Evolutionary conservation across 2,113 vertebrate species (phyloP).

Genomic region (Ceyx melanurus): DNA sequence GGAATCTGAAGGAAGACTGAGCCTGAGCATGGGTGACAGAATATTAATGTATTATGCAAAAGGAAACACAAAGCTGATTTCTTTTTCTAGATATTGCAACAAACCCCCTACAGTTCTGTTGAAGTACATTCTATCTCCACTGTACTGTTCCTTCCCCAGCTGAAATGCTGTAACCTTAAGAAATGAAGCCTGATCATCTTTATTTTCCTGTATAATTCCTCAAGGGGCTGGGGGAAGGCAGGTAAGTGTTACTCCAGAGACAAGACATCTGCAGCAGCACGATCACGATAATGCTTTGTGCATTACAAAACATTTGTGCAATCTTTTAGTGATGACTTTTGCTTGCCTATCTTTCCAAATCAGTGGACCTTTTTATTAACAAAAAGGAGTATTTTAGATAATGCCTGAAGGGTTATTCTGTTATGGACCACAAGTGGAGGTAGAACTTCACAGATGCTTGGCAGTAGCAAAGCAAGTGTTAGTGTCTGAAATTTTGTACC

Average conservation of each 20-base stretch:
- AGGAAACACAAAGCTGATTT: neutral
- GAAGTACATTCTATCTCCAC: neutral
- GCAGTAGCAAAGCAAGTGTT: neutral
- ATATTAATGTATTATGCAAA: constrained; percentile 17
- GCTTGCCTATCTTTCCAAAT: neutral
- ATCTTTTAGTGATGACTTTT: neutral
- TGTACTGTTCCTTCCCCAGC: neutral
- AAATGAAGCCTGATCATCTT: neutral
- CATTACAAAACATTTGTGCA: too few relatives aligned
- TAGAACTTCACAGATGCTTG: neutral
- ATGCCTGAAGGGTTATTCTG: neutral
- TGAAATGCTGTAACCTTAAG: neutral
- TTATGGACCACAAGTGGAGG: neutral
- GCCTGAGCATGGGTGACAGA: neutral
- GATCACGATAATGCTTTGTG: neutral
- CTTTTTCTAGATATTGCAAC: neutral
- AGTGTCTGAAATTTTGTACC: neutral
- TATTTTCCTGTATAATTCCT: neutral
- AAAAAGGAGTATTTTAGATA: neutral
- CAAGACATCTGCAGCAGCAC: neutral
- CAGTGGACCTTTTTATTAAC: neutral
- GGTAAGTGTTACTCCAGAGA: neutral
- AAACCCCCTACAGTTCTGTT: neutral
- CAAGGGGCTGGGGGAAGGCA: neutral
- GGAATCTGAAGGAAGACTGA: constrained; percentile 17